phyloP scores from a whole-genome alignment of 1,140 invertebrate genomes.

The Apocrypta bakeri region DNA sequence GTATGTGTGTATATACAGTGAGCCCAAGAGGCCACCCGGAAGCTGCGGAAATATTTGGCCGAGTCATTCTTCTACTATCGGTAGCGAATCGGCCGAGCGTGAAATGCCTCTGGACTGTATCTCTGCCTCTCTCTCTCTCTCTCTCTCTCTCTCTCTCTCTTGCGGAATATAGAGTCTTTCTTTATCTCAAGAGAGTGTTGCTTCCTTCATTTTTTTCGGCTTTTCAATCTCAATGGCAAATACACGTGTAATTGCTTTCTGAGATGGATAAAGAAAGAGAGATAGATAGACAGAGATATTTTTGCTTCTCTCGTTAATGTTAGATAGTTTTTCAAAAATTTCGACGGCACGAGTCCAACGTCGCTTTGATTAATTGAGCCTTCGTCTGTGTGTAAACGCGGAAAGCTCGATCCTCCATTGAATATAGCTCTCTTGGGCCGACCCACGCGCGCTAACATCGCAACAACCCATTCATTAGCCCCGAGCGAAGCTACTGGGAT shows the following conservation, averaged over 20 bases:
- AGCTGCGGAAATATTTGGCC: slow-evolving; percentile 46
- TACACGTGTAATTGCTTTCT: too few relatives aligned
- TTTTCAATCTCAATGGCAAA: not conserved
- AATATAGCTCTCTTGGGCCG: not conserved
- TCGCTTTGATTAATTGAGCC: slow-evolving; percentile 26
- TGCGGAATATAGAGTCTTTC: not conserved
- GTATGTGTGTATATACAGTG: slow-evolving; percentile 6
- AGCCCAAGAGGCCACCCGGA: slow-evolving; percentile 61
- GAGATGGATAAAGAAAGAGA: too few relatives aligned
- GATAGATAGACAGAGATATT: not conserved
- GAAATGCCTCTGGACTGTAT: slow-evolving; percentile 4
- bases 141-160: too few relatives aligned
- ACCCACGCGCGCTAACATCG: not conserved
- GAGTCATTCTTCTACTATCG: slow-evolving; percentile 40
- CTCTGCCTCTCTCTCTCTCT: too few relatives aligned
- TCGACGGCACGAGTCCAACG: not conserved
- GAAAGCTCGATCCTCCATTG: not conserved
- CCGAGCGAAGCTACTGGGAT: not conserved
- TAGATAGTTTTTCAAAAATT: not conserved
- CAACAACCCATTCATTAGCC: slow-evolving; percentile 11
- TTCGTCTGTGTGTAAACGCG: not conserved
- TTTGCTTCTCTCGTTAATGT: not conserved
- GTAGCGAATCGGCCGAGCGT: slow-evolving; percentile 44
- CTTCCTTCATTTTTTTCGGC: not conserved
- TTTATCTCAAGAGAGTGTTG: not conserved